Conservation (phyloP, 1,140 invertebrate species). For the Platorchestia sp. region DNA sequence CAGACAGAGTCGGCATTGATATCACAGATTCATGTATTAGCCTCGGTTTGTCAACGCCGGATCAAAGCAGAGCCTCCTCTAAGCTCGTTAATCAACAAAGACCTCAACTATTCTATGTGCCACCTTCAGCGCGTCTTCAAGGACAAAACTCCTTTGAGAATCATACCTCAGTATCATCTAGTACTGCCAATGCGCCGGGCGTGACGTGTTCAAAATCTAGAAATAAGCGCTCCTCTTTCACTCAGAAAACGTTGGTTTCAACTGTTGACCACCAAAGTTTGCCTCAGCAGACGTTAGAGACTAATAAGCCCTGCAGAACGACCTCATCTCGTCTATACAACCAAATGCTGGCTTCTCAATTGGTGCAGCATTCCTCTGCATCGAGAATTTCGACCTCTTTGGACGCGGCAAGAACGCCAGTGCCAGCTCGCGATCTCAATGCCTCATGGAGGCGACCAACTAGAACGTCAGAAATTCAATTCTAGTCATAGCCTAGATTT, state of each 20-base stretch:
- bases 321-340: background rate
- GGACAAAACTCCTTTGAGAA: background rate
- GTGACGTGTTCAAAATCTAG: background rate
- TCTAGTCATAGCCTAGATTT: background rate
- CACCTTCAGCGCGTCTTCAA: background rate
- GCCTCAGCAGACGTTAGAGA: background rate
- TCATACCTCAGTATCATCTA: background rate
- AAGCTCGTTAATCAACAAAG: background rate
- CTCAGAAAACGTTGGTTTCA: background rate
- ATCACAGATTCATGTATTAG: background rate
- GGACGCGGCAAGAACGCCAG: background rate
- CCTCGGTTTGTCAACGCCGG: background rate
- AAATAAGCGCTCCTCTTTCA: background rate
- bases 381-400: background rate
- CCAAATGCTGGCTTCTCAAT: background rate
- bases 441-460: background rate
- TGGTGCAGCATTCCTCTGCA: background rate
- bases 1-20: background rate
- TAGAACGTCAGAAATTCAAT: background rate
- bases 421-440: background rate
- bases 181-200: background rate
- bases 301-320: background rate
- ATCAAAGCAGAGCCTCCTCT: background rate
- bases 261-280: background rate
- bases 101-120: background rate